Conservation (phyloP, 2,888 invertebrate species). For the Drosophila prolongata region DNA sequence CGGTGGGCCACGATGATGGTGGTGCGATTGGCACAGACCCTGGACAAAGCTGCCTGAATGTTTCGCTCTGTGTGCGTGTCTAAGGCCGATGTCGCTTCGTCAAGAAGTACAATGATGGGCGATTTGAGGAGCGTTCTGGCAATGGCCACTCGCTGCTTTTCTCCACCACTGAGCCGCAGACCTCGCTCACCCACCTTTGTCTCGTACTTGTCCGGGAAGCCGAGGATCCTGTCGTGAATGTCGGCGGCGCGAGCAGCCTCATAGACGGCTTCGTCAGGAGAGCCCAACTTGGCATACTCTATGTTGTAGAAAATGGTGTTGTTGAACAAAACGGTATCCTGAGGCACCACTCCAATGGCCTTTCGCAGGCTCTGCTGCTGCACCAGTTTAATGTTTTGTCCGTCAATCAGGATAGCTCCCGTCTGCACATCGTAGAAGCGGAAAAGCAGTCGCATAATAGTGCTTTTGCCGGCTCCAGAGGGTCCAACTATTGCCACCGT, state of each 20-base stretch:
- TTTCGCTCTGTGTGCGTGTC: conserved; percentile 98
- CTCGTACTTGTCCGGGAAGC: conserved; percentile 96
- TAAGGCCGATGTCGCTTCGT: conserved; percentile 97
- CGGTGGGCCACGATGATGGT: conserved; percentile 97
- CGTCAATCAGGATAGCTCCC: conserved; percentile 94
- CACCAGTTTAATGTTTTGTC: conserved; percentile 94
- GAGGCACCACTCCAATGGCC: conserved; percentile 95
- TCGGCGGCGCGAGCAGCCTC: conserved; percentile 96
- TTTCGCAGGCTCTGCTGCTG: conserved; percentile 93
- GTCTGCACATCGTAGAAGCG: conserved; percentile 97
- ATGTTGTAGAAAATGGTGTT: conserved; percentile 97
- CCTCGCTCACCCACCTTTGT: conserved; percentile 98
- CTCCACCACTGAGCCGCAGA: conserved; percentile 97
- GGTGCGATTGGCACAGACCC: conserved; percentile 95
- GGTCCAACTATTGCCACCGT: conserved; percentile 95
- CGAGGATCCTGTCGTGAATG: conserved; percentile 95
- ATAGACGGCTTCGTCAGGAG: conserved; percentile 92
- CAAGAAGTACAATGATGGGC: conserved; percentile 94
- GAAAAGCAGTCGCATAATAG: conserved; percentile 96
- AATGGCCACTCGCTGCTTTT: conserved; percentile 98
- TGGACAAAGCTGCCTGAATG: conserved; percentile 93
- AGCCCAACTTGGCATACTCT: conserved; percentile 93
- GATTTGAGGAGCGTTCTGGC: conserved; percentile 97
- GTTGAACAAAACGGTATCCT: conserved; percentile 98
- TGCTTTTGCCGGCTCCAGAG: conserved; percentile 97